Evolutionary conservation across 2,888 invertebrate genomes (phyloP), one percentile per base, ranked within the genome.

Genomic region (Myathropa florea): DNA sequence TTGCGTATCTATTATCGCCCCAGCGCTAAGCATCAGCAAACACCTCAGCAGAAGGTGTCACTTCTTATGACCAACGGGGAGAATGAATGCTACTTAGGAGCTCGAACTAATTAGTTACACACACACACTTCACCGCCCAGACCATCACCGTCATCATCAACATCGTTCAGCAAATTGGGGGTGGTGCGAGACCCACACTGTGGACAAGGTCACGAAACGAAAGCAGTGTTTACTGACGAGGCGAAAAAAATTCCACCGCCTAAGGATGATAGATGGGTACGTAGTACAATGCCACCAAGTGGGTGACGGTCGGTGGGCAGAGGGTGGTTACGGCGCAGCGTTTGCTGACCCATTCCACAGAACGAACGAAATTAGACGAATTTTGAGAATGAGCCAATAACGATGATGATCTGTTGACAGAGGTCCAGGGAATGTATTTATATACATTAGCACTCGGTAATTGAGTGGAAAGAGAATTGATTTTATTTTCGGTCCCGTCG

Each of bases 101-200:
- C 53, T 23, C 53, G 33, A 72, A 61, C 73, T 80, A 81, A 81
- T 81, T 81, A 63, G 55, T 46, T 23, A 75, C 55, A 63, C 55
- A 73, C 67, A 73, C 63, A 70, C 36, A 63, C 33, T 21, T 12
- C 46, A n/a, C 7, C 46, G 4, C 46, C 46, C 46, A 18, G 18
- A 7, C 18, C 46, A 18, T 46, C 18, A 1, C 4, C 39, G n/a
- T 46, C 39, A 18, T 46, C n/a, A n/a, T 46, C n/a, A n/a, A n/a
- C 39, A 18, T 18, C 46, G 7, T 7, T 46, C 46, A 18, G 46
- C 46, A 6, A 18, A n/a, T 4, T 46, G n/a, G 46, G 46, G 46
- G 46, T 46, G 46, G 4, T 18, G n/a, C 18, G n/a, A 10, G 33
- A 10, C 33, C 28, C 14, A 12, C 33, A 36, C 39, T 14, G 18